phyloP scores from a whole-genome alignment of 2,888 invertebrate species.

The Chymomyza caudatula region DNA sequence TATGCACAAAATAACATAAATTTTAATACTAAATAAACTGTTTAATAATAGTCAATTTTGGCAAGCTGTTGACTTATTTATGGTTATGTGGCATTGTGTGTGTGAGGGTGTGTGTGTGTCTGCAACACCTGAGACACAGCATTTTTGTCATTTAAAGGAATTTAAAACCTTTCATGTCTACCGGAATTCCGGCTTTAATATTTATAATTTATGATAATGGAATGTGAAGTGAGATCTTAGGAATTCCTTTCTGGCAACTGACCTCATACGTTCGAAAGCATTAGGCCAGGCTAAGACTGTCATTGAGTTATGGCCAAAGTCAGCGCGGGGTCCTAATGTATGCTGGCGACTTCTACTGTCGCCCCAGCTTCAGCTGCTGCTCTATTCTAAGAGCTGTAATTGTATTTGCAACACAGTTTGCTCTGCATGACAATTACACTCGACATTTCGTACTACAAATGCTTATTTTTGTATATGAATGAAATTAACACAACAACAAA shows the following conservation, averaged over 20 bases:
- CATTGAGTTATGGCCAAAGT: conserved; percentile 1
- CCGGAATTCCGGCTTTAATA: background rate
- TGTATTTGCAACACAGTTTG: conserved; percentile 25
- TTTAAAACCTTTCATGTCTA: background rate
- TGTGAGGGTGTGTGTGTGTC: background rate
- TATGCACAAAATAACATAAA: conserved; percentile 1
- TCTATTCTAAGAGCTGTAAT: conserved; percentile 13
- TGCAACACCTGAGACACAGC: background rate
- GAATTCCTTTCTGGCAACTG: background rate
- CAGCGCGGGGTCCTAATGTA: background rate
- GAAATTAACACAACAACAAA: background rate
- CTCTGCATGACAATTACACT: conserved; percentile 24
- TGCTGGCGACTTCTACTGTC: background rate
- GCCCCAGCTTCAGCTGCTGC: background rate
- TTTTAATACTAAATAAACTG: conserved; percentile 1
- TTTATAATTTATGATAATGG: background rate
- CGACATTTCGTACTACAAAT: conserved; percentile 7
- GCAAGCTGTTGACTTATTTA: background rate
- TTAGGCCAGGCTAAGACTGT: background rate
- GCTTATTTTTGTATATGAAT: conserved; percentile 21
- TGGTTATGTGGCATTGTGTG: background rate
- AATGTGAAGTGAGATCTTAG: background rate
- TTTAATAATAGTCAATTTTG: background rate
- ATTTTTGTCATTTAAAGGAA: background rate
- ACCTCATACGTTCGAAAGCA: background rate